Evolutionary conservation across 2,797 vertebrate species (phyloP).

Genomic region (Austrolebias charrua): DNA sequence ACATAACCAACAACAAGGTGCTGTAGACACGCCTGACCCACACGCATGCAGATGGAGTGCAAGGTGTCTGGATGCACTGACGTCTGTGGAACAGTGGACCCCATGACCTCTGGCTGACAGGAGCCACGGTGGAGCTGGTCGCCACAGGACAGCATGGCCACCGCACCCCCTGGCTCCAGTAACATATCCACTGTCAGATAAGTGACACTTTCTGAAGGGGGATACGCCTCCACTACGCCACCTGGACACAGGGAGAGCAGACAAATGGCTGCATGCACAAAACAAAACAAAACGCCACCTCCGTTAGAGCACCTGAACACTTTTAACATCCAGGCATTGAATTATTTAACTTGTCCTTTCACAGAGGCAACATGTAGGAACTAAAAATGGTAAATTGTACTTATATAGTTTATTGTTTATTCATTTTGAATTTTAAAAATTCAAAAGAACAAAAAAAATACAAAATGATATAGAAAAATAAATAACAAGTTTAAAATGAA

Average conservation of each 20-base stretch:
- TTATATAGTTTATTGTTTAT: too few relatives aligned
- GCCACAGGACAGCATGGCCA: conserved; percentile 83
- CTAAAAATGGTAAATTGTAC: neutral
- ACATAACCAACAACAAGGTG: conserved; percentile 82
- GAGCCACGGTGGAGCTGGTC: conserved; percentile 85
- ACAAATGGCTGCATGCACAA: conserved; percentile 5
- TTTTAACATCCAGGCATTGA: conserved; percentile 13
- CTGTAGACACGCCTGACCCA: conserved; percentile 82
- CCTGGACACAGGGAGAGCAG: conserved; percentile 70
- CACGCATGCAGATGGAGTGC: conserved; percentile 73
- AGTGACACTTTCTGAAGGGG: conserved; percentile 79
- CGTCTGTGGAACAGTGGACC: conserved; percentile 83
- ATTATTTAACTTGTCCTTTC: conserved; percentile 37
- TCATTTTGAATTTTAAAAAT: too few relatives aligned
- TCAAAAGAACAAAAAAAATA: too few relatives aligned
- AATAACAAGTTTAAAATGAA: too few relatives aligned
- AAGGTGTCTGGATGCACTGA: conserved; percentile 81
- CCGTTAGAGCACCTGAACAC: conserved; percentile 13
- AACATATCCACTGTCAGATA: conserved; percentile 88
- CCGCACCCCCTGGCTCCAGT: conserved; percentile 83
- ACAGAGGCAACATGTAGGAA: conserved; percentile 39
- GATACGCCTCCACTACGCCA: conserved; percentile 88
- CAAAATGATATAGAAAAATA: too few relatives aligned
- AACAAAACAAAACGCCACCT: conserved; percentile 3
- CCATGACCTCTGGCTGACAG: conserved; percentile 76